Evolutionary conservation across 1,140 invertebrate species (phyloP).

Genomic region (Heliconius congener): DNA sequence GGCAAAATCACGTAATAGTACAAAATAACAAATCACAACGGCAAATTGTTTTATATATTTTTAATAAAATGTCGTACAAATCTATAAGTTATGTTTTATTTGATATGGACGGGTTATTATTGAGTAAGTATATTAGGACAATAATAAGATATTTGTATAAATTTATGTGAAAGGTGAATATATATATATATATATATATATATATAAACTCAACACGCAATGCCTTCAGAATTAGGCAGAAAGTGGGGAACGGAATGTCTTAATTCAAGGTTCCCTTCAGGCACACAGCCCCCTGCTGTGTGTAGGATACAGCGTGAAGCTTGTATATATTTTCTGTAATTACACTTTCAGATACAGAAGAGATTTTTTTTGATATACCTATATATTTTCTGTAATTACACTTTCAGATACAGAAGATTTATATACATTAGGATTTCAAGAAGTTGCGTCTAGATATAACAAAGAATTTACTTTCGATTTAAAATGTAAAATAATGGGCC

Average conservation of each 20-base stretch:
- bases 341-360: slow-evolving; percentile 88
- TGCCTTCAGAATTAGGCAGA: too few species aligned
- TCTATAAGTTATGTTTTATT: slow-evolving; percentile 76
- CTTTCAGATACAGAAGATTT: slow-evolving; percentile 90
- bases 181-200: too few species aligned
- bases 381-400: too few species aligned
- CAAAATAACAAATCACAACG: not conserved
- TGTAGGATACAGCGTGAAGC: too few species aligned
- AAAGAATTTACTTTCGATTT: slow-evolving; percentile 89
- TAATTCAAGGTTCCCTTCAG: too few species aligned
- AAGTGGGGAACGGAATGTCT: too few species aligned
- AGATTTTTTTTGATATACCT: slow-evolving; percentile 12
- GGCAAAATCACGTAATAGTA: slow-evolving; percentile 17
- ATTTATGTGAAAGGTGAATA: not conserved
- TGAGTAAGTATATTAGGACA: slow-evolving; percentile 59
- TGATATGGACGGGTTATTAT: slow-evolving; percentile 78
- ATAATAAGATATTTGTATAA: slow-evolving; percentile 11
- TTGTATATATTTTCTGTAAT: too few species aligned
- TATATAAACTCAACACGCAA: too few species aligned
- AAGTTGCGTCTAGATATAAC: slow-evolving; percentile 85
- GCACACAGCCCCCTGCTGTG: too few species aligned
- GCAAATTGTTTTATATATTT: not conserved
- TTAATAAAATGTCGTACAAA: slow-evolving; percentile 55
- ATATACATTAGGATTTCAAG: slow-evolving; percentile 88
- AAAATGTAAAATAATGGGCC: slow-evolving; percentile 90